phyloP scores from a whole-genome alignment of 1,140 invertebrate genomes.

The Macrostomum lignano region DNA sequence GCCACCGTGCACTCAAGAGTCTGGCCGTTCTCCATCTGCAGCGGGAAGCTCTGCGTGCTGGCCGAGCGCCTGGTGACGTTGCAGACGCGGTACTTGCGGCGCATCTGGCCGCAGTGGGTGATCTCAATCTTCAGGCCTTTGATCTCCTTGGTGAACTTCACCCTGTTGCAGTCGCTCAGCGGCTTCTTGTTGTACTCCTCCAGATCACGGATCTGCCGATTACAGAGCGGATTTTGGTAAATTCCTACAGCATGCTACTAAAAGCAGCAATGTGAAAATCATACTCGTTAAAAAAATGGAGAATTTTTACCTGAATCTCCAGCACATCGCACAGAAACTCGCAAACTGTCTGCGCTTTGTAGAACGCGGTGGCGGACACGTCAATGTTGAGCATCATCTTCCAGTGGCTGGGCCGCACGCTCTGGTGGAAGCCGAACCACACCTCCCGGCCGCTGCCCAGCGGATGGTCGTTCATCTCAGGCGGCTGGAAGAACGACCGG shows the following conservation, averaged over 20 bases:
- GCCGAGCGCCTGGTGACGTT: constrained; percentile 83
- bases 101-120: constrained; percentile 92
- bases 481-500: constrained; percentile 88
- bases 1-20: constrained; percentile 98
- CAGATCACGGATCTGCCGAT: no score
- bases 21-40: constrained; percentile 91
- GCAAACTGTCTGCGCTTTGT: constrained; percentile 95
- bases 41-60: constrained; percentile 49
- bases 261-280: no score
- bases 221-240: no score
- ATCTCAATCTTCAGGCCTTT: constrained; percentile 98
- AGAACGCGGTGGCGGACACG: constrained; percentile 97
- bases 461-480: constrained; percentile 88
- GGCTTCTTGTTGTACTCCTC: constrained; percentile 86
- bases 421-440: constrained; percentile 99
- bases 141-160: constrained; percentile 99
- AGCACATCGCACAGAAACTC: constrained; percentile 99
- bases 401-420: constrained; percentile 92
- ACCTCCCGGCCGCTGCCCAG: constrained; percentile 90
- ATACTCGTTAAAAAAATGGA: no score
- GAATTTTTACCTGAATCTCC: no score
- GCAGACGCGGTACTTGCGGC: constrained; percentile 87
- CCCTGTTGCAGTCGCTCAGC: constrained; percentile 84
- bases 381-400: constrained; percentile 99
- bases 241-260: no score